Base-by-base conservation (phyloP, 2,888 invertebrate species). In the Tetanocera ferruginea region DNA sequence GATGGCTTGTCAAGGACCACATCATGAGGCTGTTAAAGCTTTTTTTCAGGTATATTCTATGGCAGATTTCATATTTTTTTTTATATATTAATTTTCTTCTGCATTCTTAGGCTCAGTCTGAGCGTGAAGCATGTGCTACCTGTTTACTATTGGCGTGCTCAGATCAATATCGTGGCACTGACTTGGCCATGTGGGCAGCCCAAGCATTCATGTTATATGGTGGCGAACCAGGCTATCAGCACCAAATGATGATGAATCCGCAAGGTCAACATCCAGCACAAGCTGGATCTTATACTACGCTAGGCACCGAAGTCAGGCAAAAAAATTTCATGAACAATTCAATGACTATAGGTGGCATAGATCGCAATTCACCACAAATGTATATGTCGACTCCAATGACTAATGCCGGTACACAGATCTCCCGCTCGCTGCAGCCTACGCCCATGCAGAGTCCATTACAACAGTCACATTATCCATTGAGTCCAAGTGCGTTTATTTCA, bases 171-270 rank as follows among this genome's bases (percentile, higher is more conserved):
- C 84, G 86, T 3, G 94, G 94, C 83, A 91, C 91, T 14, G 94
- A 96, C 80, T 91, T 95, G 2, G 93, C 94, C 70, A 95, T 97
- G 86, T 95, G 96, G 94, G 98, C 98, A 0, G 94, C 96, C 0
- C 93, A 96, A 83, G 97, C 98, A 0, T 97, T 98, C 90, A 96
- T 98, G 90, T 90, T 97, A 81, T 97, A 96, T 87, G 98, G 98
- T 31, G 96, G 96, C 0, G 97, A 97, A 85, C 92, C 93, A 0
- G 84, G 89, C 6, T 89, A 85, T 78, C 85, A 86, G 11, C 84
- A 83, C 66, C 88, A 87, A 78, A 83, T 87, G 79, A 80, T 83
- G 79, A 80, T 84, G 43, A 83, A 83, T 19, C 79, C 80, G 3
- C 74, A 76, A 43, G 70, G 76, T 37, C 28, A 77, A 79, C 25